Evolutionary conservation across 2,113 vertebrate genomes (phyloP), one percentile per base, ranked within the genome.

Genomic region (Gobiocypris rarus): DNA sequence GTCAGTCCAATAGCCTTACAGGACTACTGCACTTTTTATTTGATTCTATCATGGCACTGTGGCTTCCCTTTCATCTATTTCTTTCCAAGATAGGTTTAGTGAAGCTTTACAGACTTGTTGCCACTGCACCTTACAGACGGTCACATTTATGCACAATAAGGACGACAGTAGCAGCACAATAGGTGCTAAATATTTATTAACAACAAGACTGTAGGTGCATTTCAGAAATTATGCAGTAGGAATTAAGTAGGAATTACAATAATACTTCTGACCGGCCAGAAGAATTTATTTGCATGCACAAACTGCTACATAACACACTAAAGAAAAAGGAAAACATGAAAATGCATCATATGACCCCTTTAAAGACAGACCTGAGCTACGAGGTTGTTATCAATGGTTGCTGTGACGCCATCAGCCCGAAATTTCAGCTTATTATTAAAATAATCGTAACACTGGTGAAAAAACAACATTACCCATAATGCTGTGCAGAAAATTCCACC

Each of bases 21-120:
- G 91, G 92, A 92, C 92, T 91, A 88, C 89, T 82, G 87, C 89
- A 26, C 90, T 91, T 93, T 94, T 93, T 90, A 91, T 93, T 88
- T 88, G 91, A 90, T 92, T 92, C 89, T 85, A 85, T 90, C 84
- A 31, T 83, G 80, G 80, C 80, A 28, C n/a, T 77, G 70, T 77
- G 45, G 63, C 84, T 81, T 74, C 15, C 65, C 45, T 58, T 78
- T 34, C 58, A 22, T 74, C 31, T 43, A 17, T 83, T n/a, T 15
- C 28, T 24, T 86, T 48, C 56, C 24, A 4, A 13, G 63, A 50
- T 34, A 24, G 65, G 63, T 41, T 63, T 38, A 50, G 17, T 63
- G 31, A 45, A 67, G 34, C 69, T 71, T n/a, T 45, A 45, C 69
- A 24, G 38, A 45, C 69, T 3, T n/a, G 41, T 70, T 3, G 13